A percentile compares a stretch with the other conserved stretches of the same genome.
Evolutionary conservation across 2,888 invertebrate species (phyloP).

Genomic region (Agrypnus murinus): DNA sequence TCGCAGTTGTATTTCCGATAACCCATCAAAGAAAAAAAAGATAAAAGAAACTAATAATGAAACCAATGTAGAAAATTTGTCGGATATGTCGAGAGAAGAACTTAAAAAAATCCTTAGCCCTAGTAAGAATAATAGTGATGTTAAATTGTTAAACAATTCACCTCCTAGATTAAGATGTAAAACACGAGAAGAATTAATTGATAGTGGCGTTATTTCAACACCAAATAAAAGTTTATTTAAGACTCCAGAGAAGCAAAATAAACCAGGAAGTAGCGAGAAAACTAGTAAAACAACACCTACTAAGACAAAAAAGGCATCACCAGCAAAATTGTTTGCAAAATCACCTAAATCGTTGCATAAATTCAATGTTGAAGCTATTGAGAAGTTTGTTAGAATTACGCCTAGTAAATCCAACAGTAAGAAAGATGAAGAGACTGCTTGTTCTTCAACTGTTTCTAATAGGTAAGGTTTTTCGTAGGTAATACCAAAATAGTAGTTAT

Average conservation of each 20-base stretch:
- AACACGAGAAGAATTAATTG: neutral
- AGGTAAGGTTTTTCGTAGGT: too few species aligned
- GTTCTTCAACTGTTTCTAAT: slow-evolving; percentile 56
- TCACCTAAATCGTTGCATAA: slow-evolving; percentile 62
- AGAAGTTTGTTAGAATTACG: slow-evolving; percentile 65
- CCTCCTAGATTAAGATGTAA: slow-evolving; percentile 12
- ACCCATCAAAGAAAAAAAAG: neutral
- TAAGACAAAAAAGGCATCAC: slow-evolving; percentile 31
- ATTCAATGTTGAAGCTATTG: slow-evolving; percentile 65
- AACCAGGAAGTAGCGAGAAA: neutral
- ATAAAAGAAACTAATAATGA: neutral
- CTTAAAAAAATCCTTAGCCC: slow-evolving; percentile 3
- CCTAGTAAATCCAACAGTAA: slow-evolving; percentile 62
- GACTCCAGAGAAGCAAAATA: neutral
- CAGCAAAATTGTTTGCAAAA: slow-evolving; percentile 62
- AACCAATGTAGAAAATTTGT: neutral
- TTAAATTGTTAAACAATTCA: neutral
- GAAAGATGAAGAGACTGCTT: neutral
- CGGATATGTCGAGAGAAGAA: neutral
- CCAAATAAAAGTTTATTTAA: neutral
- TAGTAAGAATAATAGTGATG: slow-evolving; percentile 13
- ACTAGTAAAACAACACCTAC: neutral
- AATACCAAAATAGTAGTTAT: too few species aligned
- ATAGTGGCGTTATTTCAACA: neutral
- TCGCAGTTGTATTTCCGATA: neutral